Conservation (phyloP, 1,140 invertebrate genomes). For the Drosophila saltans region DNA sequence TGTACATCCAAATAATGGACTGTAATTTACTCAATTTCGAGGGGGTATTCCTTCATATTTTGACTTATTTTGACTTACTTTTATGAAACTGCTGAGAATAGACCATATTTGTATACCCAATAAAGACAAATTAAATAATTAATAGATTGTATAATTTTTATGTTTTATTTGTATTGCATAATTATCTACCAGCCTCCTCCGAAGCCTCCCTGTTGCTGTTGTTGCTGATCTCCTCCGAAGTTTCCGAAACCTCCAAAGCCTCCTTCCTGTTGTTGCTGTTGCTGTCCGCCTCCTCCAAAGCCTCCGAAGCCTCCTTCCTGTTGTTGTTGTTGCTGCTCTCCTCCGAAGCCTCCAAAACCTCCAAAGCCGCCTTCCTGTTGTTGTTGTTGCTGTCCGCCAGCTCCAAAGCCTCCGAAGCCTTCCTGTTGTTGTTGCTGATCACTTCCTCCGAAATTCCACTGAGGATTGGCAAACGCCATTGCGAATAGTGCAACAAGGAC, state of each 20-base stretch:
- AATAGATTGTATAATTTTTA: too few relatives aligned
- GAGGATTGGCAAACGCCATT: slow-evolving; percentile 23
- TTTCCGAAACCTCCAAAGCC: slow-evolving; percentile 25
- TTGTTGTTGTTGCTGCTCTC: slow-evolving; percentile 11
- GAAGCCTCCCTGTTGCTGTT: background rate
- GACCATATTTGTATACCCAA: too few relatives aligned
- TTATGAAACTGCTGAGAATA: too few relatives aligned
- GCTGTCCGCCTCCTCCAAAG: too few relatives aligned
- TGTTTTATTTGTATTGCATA: too few relatives aligned
- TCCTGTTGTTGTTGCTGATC: slow-evolving; percentile 17
- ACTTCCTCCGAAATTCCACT: background rate
- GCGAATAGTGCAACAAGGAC: slow-evolving; percentile 30
- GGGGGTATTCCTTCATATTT: too few relatives aligned
- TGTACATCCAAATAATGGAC: background rate
- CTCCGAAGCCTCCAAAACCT: background rate
- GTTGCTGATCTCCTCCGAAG: background rate
- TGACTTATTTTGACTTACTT: too few relatives aligned
- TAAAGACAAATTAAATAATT: too few relatives aligned
- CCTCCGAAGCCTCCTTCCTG: slow-evolving; percentile 16
- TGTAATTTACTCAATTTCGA: background rate
- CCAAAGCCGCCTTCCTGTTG: background rate
- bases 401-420: background rate
- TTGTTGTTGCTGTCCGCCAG: slow-evolving; percentile 9
- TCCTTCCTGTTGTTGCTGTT: too few relatives aligned
- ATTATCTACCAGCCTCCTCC: background rate